phyloP scores from a whole-genome alignment of 2,888 invertebrate species.

The Adela reaumurella region DNA sequence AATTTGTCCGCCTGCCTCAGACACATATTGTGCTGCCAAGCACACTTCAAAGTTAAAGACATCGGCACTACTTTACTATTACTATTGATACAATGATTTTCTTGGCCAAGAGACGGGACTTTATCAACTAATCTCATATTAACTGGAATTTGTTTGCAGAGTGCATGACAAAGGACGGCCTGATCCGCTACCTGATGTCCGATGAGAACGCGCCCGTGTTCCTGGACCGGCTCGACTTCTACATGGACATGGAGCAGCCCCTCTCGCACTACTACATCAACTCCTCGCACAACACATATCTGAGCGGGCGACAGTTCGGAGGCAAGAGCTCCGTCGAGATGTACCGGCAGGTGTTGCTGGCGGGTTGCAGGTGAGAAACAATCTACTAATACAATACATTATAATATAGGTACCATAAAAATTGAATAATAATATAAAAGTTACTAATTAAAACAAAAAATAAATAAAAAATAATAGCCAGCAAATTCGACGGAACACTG shows the following conservation, averaged over 20 bases:
- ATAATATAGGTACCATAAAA: neutral
- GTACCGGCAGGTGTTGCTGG: slow-evolving; percentile 94
- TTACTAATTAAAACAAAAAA: too few relatives aligned
- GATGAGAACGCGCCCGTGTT: slow-evolving; percentile 99
- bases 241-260: slow-evolving; percentile 99
- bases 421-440: too few relatives aligned
- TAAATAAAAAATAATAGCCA: too few relatives aligned
- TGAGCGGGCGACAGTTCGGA: slow-evolving; percentile 94
- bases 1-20: too few relatives aligned
- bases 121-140: too few relatives aligned
- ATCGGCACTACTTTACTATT: too few relatives aligned
- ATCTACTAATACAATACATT: neutral
- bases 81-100: too few relatives aligned
- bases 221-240: slow-evolving; percentile 93
- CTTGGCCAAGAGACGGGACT: too few relatives aligned
- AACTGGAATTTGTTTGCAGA: slow-evolving; percentile 48
- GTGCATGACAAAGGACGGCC: slow-evolving; percentile 88
- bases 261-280: slow-evolving; percentile 98
- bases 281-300: slow-evolving; percentile 94
- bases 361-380: slow-evolving; percentile 82
- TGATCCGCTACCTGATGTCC: slow-evolving; percentile 98
- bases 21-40: too few relatives aligned
- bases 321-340: slow-evolving; percentile 98
- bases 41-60: too few relatives aligned
- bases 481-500: too few relatives aligned